Conservation (phyloP, 1,140 invertebrate genomes). For the Drosophila repletoides region DNA sequence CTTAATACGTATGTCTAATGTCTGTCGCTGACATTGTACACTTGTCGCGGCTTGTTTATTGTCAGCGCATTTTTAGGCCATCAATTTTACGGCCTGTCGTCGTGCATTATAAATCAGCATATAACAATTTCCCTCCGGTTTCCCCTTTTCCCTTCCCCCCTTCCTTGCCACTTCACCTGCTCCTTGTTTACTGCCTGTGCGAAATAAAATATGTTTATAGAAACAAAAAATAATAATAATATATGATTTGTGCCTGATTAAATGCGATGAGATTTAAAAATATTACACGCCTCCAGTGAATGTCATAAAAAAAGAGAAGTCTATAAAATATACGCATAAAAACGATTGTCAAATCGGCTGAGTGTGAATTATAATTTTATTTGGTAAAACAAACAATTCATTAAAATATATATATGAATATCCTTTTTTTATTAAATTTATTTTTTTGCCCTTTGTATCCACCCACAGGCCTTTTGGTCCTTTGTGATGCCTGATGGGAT, state of each 20-base stretch:
- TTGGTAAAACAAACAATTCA: too few relatives aligned
- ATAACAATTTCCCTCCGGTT: conserved; percentile 6
- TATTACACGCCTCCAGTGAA: background rate
- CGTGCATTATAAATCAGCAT: conserved; percentile 65
- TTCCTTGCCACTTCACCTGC: background rate
- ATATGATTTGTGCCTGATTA: conserved; percentile 52
- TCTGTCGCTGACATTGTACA: conserved; percentile 49
- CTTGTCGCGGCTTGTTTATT: conserved; percentile 50
- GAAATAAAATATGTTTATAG: conserved; percentile 47
- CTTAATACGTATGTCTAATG: background rate
- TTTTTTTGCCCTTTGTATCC: too few relatives aligned
- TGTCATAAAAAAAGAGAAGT: conserved; percentile 41
- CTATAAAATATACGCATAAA: conserved; percentile 14
- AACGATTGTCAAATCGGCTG: conserved; percentile 6
- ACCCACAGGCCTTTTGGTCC: too few relatives aligned
- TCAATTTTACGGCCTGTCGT: conserved; percentile 31
- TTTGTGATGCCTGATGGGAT: too few relatives aligned
- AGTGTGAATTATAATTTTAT: background rate
- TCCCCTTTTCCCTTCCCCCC: background rate
- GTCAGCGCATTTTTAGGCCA: conserved; percentile 40
- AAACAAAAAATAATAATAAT: conserved; percentile 35
- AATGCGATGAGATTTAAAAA: conserved; percentile 58
- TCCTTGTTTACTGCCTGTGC: conserved; percentile 40
- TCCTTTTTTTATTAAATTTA: too few relatives aligned
- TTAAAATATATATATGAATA: too few relatives aligned